Evolutionary conservation across 2,888 invertebrate species (phyloP).

Genomic region (Xanthia togata): DNA sequence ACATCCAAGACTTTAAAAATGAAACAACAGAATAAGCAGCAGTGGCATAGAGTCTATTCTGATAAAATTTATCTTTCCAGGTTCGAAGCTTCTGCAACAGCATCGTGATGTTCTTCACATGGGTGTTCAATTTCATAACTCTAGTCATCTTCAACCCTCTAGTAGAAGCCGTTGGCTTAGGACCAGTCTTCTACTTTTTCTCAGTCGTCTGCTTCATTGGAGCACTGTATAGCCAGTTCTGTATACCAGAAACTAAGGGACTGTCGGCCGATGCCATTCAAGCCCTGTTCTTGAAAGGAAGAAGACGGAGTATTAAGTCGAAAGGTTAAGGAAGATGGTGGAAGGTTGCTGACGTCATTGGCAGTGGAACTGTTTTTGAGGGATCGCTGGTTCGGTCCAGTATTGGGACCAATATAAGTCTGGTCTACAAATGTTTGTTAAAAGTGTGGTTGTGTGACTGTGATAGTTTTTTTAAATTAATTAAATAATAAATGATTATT

Average conservation of each 20-base stretch:
- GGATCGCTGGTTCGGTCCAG: background rate
- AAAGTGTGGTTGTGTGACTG: slow-evolving; percentile 16
- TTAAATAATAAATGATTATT: slow-evolving; percentile 39
- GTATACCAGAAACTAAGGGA: slow-evolving; percentile 85
- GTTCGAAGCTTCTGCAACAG: slow-evolving; percentile 80
- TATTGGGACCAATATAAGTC: slow-evolving; percentile 25
- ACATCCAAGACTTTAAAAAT: background rate
- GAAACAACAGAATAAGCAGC: background rate
- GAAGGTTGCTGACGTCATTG: slow-evolving; percentile 3
- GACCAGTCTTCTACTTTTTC: slow-evolving; percentile 82
- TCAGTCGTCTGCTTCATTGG: slow-evolving; percentile 77
- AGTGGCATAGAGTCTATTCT: background rate
- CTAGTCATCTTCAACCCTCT: slow-evolving; percentile 81
- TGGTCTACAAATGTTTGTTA: slow-evolving; percentile 11
- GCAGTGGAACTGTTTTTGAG: background rate
- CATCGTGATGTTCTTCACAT: slow-evolving; percentile 72
- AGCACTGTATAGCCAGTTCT: slow-evolving; percentile 75
- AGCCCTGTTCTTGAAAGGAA: slow-evolving; percentile 71
- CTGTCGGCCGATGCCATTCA: slow-evolving; percentile 80
- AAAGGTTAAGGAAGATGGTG: slow-evolving; percentile 9
- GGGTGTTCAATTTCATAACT: slow-evolving; percentile 79
- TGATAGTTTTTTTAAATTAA: slow-evolving; percentile 19
- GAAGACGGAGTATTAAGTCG: slow-evolving; percentile 41
- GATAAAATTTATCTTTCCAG: slow-evolving; percentile 57
- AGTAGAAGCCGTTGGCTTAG: slow-evolving; percentile 76